These are phyloP conservation scores for Axea sp. DNA, from an alignment of 2,888 invertebrate genomes.

Conservation along the genomic window DNA sequence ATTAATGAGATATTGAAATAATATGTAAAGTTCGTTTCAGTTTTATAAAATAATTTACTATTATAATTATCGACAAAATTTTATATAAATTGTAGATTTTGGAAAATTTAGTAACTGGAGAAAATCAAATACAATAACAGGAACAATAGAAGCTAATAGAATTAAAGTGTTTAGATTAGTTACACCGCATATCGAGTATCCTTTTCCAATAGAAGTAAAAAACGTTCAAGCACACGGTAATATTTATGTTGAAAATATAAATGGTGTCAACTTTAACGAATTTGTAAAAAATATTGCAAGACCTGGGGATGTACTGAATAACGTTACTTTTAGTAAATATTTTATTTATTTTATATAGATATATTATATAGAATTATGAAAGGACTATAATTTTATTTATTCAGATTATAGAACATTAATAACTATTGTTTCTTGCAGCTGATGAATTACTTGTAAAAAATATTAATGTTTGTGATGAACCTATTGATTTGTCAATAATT, in stretches of 20 bases:
- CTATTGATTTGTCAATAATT: constrained; percentile 24
- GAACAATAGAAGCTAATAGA: constrained; percentile 55
- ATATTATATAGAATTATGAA: neutral
- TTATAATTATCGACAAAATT: no score
- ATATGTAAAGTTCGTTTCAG: no score
- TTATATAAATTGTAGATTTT: constrained; percentile 2
- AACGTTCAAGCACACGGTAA: constrained; percentile 74
- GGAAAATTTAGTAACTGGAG: constrained; percentile 25
- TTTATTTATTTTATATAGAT: no score
- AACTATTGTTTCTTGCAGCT: no score
- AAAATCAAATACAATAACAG: neutral
- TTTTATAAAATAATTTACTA: no score
- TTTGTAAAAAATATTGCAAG: constrained; percentile 76
- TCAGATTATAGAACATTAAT: no score
- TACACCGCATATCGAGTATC: constrained; percentile 47
- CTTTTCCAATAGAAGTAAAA: constrained; percentile 60
- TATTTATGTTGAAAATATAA: constrained; percentile 76
- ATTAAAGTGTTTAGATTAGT: constrained; percentile 55
- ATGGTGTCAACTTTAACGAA: constrained; percentile 74
- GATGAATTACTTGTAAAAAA: constrained; percentile 75
- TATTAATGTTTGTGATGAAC: constrained; percentile 76
- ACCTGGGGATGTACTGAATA: constrained; percentile 76
- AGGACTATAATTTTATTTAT: no score
- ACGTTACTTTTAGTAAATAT: constrained; percentile 37
- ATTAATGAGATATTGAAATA: no score